Conservation (phyloP, 2,888 invertebrate genomes). For the Pelosia muscerda region DNA sequence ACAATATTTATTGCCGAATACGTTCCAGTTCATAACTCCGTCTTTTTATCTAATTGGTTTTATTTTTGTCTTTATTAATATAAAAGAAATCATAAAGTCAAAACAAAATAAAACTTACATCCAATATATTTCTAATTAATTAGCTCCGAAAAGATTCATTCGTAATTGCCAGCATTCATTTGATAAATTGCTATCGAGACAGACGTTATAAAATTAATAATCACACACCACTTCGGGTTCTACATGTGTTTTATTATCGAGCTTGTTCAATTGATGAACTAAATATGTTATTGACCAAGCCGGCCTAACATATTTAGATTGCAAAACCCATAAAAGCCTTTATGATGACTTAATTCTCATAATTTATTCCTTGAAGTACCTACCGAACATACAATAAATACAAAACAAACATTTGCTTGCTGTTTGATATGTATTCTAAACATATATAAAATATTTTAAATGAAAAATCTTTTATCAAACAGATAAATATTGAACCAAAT, state of each 20-base stretch:
- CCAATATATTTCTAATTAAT: conserved; percentile 25
- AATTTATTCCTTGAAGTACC: not conserved
- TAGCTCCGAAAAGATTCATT: conserved; percentile 47
- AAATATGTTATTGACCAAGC: conserved; percentile 35
- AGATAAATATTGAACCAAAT: not conserved
- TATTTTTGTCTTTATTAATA: conserved; percentile 3
- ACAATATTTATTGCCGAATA: conserved; percentile 4
- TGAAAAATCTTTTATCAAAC: not conserved
- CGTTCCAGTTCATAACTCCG: not conserved
- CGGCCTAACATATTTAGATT: conserved; percentile 17
- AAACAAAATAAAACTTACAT: not conserved
- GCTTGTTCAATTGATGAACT: conserved; percentile 55
- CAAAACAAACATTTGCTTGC: too few relatives aligned
- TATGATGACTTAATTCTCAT: not conserved
- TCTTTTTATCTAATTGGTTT: conserved; percentile 11
- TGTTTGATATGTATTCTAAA: too few relatives aligned
- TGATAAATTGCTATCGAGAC: conserved; percentile 59
- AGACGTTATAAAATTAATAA: conserved; percentile 57
- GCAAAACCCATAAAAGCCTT: not conserved
- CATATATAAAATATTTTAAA: not conserved
- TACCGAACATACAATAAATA: too few relatives aligned
- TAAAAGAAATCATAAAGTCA: not conserved
- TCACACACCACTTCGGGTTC: conserved; percentile 61
- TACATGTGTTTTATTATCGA: conserved; percentile 65
- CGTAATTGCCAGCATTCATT: conserved; percentile 58